phyloP scores from a whole-genome alignment of 2,113 vertebrate species.

The Vombatus ursinus region DNA sequence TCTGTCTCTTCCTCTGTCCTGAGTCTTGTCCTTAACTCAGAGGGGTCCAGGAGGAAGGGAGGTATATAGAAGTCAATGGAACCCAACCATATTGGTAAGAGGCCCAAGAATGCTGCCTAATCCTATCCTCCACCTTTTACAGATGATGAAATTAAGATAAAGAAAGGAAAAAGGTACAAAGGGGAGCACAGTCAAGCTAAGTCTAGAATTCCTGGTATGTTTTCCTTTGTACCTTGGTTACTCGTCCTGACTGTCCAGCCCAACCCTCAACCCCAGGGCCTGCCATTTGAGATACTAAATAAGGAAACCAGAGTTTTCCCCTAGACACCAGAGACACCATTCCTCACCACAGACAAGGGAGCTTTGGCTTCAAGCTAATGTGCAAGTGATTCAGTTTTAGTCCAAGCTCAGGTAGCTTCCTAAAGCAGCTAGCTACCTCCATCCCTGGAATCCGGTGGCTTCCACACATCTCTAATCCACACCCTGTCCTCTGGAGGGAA shows the following conservation, averaged over 20 bases:
- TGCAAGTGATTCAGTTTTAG: neutral
- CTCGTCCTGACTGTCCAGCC: neutral
- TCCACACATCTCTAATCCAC: neutral
- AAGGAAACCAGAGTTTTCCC: neutral
- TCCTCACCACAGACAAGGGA: neutral
- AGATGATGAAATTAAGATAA: neutral
- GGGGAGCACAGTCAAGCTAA: neutral
- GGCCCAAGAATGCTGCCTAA: neutral
- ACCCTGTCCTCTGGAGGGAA: neutral
- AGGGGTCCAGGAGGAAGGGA: neutral
- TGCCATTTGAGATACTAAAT: constrained; percentile 42
- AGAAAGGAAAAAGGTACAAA: neutral
- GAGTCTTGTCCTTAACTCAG: neutral
- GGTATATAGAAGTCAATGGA: neutral
- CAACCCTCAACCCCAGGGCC: constrained; percentile 5
- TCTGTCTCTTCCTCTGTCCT: neutral
- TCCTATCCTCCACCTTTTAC: neutral
- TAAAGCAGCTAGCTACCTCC: neutral
- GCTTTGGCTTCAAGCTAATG: neutral
- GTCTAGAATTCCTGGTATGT: neutral
- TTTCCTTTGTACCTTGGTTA: neutral
- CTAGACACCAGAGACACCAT: neutral
- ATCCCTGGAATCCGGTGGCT: neutral
- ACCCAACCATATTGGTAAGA: neutral
- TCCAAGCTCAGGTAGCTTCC: neutral